Evolutionary conservation across 37 sponge, comb jelly and placozoan genomes (phyloP), one percentile per base, ranked within the genome.

Genomic region (Diacarnus erythraeanus): DNA sequence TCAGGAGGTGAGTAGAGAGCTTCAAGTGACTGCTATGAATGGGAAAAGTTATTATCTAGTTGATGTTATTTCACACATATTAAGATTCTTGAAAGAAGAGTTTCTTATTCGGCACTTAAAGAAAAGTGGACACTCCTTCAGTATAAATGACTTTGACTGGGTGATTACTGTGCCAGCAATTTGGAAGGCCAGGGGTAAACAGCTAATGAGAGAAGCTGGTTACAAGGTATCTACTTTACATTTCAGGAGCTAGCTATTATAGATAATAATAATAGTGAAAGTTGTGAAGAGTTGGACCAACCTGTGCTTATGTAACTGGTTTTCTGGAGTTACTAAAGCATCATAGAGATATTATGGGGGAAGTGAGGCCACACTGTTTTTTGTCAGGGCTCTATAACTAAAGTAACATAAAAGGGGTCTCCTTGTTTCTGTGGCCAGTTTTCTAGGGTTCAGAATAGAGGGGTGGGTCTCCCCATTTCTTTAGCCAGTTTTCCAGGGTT

Each of bases 191-290:
- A 63, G 42, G 35, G 86, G 86, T 1, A 86, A 79, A 40, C 73
- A 74, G 42, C 59, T 86, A 69, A 86, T 86, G 86, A 79, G 86
- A 64, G 86, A 86, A 35, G 86, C 86, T 65, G 86, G 80, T 61
- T 79, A 86, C 38, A 79, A 79, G 75, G 86, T 86, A 61, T 31
- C 10, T 69, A 30, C n/a, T n/a, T n/a, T n/a, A n/a, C n/a, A n/a
- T n/a, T n/a, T 64, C 18, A 12, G 18, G 57, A 54, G 18, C 18
- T 12, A 21, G 57, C 12, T 18, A 54, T 54, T 18, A 54, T 54
- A 54, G 57, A 54, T 54, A 54, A 54, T 54, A 54, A 54, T 54
- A 54, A 21, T 54, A 54, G n/a, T n/a, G n/a, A n/a, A n/a, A n/a
- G n/a, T n/a, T n/a, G n/a, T n/a, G n/a, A n/a, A n/a, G n/a, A n/a